phyloP scores from a whole-genome alignment of 2,888 invertebrate genomes.

The Caenorhabditis drosophilae region DNA sequence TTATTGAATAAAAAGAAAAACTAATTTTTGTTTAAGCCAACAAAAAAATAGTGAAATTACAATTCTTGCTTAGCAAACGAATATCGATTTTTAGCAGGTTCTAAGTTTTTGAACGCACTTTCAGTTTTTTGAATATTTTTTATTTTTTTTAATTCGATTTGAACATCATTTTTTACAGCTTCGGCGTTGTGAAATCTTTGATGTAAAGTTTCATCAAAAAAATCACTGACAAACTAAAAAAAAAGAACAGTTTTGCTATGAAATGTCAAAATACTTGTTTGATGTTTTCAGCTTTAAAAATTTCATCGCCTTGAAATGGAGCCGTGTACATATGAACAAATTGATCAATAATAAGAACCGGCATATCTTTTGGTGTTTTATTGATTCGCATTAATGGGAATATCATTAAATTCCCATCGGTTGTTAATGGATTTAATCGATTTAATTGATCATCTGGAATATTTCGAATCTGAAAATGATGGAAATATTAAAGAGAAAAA shows the following conservation, averaged over 20 bases:
- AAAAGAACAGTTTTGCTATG: background rate
- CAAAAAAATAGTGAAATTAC: background rate
- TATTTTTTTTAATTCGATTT: background rate
- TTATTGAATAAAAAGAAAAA: background rate
- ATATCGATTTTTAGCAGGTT: constrained; percentile 23
- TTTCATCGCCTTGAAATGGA: constrained; percentile 17
- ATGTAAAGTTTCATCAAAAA: constrained; percentile 17
- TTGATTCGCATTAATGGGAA: constrained; percentile 7
- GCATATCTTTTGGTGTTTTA: constrained; percentile 5
- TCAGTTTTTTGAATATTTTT: constrained; percentile 10
- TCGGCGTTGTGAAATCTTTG: constrained; percentile 9
- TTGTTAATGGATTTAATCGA: constrained; percentile 8
- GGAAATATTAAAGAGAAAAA: too few relatives aligned
- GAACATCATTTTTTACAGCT: constrained; percentile 4
- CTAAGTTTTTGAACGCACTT: constrained; percentile 30
- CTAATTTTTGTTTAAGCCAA: background rate
- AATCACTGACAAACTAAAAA: constrained; percentile 26
- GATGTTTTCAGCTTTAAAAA: constrained; percentile 18
- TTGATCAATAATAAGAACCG: constrained; percentile 25
- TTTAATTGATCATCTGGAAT: background rate
- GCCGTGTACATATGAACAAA: constrained; percentile 19
- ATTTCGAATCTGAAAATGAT: too few relatives aligned
- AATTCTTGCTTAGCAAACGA: constrained; percentile 29
- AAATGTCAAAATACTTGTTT: constrained; percentile 4
- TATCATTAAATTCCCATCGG: constrained; percentile 11